Evolutionary conservation across 2,113 vertebrate species (phyloP).

Genomic region (Heterotis niloticus): DNA sequence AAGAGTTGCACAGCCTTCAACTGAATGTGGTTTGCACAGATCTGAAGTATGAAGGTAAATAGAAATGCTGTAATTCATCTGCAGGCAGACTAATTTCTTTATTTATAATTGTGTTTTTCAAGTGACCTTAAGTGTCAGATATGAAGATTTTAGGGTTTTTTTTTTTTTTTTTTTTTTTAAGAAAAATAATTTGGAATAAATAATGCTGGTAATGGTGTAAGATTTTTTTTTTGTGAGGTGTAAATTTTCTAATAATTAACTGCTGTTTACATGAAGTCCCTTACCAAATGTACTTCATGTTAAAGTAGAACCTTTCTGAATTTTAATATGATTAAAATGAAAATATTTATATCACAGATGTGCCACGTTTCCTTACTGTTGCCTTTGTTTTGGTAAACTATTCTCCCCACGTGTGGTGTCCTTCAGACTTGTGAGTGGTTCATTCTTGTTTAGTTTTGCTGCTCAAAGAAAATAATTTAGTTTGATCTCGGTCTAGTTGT

Average conservation of each 20-base stretch:
- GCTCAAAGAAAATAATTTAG: too few species aligned
- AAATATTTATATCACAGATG: neutral
- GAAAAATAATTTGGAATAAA: constrained; percentile 15
- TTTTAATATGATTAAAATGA: constrained; percentile 32
- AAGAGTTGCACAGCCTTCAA: neutral
- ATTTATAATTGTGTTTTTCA: constrained; percentile 32
- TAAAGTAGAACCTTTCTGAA: neutral
- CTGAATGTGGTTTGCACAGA: neutral
- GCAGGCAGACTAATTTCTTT: constrained; percentile 14
- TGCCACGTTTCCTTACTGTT: neutral
- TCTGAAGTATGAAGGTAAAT: neutral
- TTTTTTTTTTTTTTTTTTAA: constrained; percentile 39
- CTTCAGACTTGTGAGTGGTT: neutral
- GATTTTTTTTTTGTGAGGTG: constrained; percentile 14
- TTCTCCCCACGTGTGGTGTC: neutral
- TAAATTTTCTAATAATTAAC: constrained; percentile 8
- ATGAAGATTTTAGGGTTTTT: constrained; percentile 25
- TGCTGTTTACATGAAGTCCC: neutral
- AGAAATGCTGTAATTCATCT: constrained; percentile 36
- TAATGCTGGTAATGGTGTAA: constrained; percentile 24
- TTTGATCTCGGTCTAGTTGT: too few species aligned
- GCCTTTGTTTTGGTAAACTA: neutral
- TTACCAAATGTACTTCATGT: constrained; percentile 16
- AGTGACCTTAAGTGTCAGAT: constrained; percentile 45
- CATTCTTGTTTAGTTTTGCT: too few species aligned